Base-by-base conservation (phyloP, 2,888 invertebrate genomes). In the Caenorhabditis doughertyi region DNA sequence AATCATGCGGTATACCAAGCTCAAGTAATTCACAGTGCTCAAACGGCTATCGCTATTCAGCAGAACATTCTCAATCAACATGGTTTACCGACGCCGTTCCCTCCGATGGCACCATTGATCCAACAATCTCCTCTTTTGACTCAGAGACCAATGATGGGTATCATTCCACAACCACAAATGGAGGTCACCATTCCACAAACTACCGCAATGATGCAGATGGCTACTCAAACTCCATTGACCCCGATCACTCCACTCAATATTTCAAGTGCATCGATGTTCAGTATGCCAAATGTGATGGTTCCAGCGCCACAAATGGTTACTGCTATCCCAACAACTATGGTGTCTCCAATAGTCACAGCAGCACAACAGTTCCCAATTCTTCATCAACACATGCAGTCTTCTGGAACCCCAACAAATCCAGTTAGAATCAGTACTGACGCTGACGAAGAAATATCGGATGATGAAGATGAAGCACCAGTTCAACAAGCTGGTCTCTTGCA, bases 151-250 rank as follows among this genome's bases (percentile, higher is more conserved):
- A 8, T 76, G 58, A 76, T 76, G 67, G 51, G 51, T 11, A 49
- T 76, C 27, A 21, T 76, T 25, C 76, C 58, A 25, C 55, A 73
- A 23, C 65, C 27, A 21, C 65, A 25, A 39, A 11, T 23, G 5
- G 32, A 55, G 32, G 47, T 49, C 29, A 25, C n/a, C 27, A 71
- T 47, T 55, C 64, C 73, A 32, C 73, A 53, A 3, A 67, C 56
- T 32, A 60, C 76, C 25, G 39, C 74, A 18, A 58, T 74, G 67
- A 47, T 74, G 35, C 49, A 42, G 29, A 16, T 76, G 42, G 67
- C 73, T 23, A 55, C 73, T n/a, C 42, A 27, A 25, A 56, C 76
- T 49, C 64, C 73, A 29, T 16, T 64, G 13, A 64, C 64, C 9
- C 60, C 65, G 32, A 25, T 60, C 39, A 53, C 25, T 16, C 65